Conservation (phyloP, 2,797 vertebrate genomes). For the Notolepis coatsorum region DNA sequence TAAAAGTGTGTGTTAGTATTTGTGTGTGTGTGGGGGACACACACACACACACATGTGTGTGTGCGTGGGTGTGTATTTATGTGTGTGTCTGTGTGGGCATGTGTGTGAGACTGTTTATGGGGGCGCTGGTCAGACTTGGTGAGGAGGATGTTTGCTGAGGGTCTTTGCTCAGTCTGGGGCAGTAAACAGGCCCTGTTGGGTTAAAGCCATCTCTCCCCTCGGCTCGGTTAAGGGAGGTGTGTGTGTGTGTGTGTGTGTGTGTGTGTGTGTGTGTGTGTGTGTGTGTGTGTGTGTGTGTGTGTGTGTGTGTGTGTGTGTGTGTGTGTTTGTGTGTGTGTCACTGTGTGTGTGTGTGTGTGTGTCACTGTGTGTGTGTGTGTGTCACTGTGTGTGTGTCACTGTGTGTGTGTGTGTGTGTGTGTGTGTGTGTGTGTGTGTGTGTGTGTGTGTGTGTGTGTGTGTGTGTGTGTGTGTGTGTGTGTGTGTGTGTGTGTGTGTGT, state of each 20-base stretch:
- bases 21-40: neutral
- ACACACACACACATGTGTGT: neutral
- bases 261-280: conserved; percentile 35
- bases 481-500: neutral
- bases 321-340: conserved; percentile 38
- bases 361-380: conserved; percentile 34
- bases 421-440: neutral
- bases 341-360: conserved; percentile 36
- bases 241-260: conserved; percentile 40
- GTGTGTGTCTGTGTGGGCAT: neutral
- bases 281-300: conserved; percentile 32
- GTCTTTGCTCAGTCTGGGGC: conserved; percentile 70
- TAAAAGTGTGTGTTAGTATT: neutral
- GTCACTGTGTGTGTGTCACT: neutral
- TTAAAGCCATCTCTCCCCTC: conserved; percentile 6
- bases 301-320: conserved; percentile 38
- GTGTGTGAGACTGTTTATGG: conserved; percentile 22
- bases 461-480: conserved; percentile 9
- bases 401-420: neutral
- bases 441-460: neutral
- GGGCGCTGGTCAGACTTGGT: conserved; percentile 43
- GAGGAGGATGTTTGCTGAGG: conserved; percentile 69
- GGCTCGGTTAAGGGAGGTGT: conserved; percentile 16
- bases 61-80: neutral
- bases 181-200: conserved; percentile 65